phyloP scores from a whole-genome alignment of 2,888 invertebrate genomes.

The Exephanes ischioxanthus region DNA sequence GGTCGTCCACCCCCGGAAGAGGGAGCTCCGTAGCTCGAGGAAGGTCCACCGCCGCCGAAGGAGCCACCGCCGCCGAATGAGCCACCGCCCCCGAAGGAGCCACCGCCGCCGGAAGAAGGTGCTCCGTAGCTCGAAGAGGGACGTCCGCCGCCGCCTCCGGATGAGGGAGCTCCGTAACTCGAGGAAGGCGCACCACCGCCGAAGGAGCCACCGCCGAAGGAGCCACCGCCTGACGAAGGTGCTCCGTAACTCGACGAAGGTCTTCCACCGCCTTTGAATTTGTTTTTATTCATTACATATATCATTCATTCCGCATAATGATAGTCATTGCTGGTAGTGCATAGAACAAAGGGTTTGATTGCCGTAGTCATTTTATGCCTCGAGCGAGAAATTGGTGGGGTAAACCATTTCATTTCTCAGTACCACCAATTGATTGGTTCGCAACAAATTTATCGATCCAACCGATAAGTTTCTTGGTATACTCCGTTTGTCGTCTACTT shows the following conservation, averaged over 20 bases:
- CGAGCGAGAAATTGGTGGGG: not conserved
- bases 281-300: no score
- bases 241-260: conserved; percentile 69
- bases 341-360: not conserved
- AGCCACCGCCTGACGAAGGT: conserved; percentile 66
- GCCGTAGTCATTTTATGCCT: not conserved
- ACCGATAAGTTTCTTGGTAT: not conserved
- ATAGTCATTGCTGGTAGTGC: no score
- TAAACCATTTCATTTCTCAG: not conserved
- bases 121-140: conserved; percentile 85
- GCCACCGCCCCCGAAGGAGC: no score
- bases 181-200: conserved; percentile 65
- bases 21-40: conserved; percentile 65
- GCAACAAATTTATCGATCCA: not conserved
- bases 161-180: conserved; percentile 75
- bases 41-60: conserved; percentile 34
- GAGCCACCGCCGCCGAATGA: conserved; percentile 66
- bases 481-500: not conserved
- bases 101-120: conserved; percentile 72
- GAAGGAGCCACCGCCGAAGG: no score
- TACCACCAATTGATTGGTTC: not conserved
- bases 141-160: conserved; percentile 63
- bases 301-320: no score
- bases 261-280: conserved; percentile 67
- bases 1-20: conserved; percentile 71